Evolutionary conservation across 1,140 invertebrate genomes (phyloP).

Genomic region (Oedothorax gibbosus): DNA sequence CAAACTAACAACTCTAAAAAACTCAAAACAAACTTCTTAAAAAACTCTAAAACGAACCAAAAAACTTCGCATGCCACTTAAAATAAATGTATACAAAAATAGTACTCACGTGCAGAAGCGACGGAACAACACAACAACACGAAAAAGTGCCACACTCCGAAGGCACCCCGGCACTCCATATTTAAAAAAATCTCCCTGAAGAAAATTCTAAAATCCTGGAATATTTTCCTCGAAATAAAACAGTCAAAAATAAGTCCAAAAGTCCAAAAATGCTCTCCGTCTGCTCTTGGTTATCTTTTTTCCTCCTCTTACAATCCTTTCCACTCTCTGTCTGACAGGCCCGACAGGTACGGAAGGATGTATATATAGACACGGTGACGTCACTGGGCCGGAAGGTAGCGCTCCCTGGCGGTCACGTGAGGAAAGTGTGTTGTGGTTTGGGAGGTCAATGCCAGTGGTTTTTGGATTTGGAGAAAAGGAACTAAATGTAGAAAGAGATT

Average conservation of each 20-base stretch:
- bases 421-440: neutral
- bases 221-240: no score
- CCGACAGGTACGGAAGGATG: constrained; percentile 15
- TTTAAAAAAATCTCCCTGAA: neutral
- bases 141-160: constrained; percentile 11
- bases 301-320: neutral
- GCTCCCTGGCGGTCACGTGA: constrained; percentile 22
- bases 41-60: no score
- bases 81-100: no score
- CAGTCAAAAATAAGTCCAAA: no score
- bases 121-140: constrained; percentile 9
- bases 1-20: no score
- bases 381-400: neutral
- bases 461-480: no score
- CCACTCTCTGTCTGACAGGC: constrained; percentile 13
- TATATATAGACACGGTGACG: constrained; percentile 49
- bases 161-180: constrained; percentile 45
- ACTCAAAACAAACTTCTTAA: no score
- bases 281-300: constrained; percentile 23
- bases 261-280: no score
- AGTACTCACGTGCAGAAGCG: constrained; percentile 29
- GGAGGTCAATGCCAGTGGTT: constrained; percentile 2
- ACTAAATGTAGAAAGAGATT: no score
- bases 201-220: neutral
- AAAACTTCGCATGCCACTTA: no score